Percentiles rank a stretch among this genome's conserved stretches.
Evolutionary conservation across 2,113 vertebrate species (phyloP).

Genomic region (Corythornis cristatus): DNA sequence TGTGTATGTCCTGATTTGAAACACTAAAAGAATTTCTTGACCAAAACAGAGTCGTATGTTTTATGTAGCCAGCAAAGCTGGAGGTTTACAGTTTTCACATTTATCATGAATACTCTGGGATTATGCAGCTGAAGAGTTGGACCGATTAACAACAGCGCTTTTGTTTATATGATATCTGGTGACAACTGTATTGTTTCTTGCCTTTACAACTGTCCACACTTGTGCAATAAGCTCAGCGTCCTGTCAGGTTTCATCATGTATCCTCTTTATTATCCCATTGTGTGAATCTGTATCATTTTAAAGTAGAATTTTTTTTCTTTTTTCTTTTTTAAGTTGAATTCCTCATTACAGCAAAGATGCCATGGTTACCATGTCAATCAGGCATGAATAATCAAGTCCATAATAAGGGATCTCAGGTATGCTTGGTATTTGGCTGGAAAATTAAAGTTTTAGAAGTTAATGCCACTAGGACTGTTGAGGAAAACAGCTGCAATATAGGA

Average conservation of each 20-base stretch:
- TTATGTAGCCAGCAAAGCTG: slow-evolving; percentile 22
- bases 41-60: slow-evolving; percentile 31
- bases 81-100: slow-evolving; percentile 57
- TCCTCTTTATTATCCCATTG: slow-evolving; percentile 54
- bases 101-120: slow-evolving; percentile 60
- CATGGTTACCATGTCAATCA: slow-evolving; percentile 25
- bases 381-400: slow-evolving; percentile 10
- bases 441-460: slow-evolving; percentile 50
- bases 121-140: slow-evolving; percentile 45
- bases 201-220: slow-evolving; percentile 71
- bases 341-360: neutral
- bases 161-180: slow-evolving; percentile 45
- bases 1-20: neutral
- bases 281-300: slow-evolving; percentile 43
- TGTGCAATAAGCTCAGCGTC: slow-evolving; percentile 60
- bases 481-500: slow-evolving; percentile 9
- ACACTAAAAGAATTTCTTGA: slow-evolving; percentile 13
- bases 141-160: slow-evolving; percentile 54
- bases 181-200: slow-evolving; percentile 74
- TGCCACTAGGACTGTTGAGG: neutral
- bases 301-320: slow-evolving; percentile 34
- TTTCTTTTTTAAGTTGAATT: neutral
- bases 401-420: slow-evolving; percentile 56
- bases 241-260: slow-evolving; percentile 64
- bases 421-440: slow-evolving; percentile 52